phyloP scores from a whole-genome alignment of 1,140 invertebrate genomes.

The Lucilia sericata region DNA sequence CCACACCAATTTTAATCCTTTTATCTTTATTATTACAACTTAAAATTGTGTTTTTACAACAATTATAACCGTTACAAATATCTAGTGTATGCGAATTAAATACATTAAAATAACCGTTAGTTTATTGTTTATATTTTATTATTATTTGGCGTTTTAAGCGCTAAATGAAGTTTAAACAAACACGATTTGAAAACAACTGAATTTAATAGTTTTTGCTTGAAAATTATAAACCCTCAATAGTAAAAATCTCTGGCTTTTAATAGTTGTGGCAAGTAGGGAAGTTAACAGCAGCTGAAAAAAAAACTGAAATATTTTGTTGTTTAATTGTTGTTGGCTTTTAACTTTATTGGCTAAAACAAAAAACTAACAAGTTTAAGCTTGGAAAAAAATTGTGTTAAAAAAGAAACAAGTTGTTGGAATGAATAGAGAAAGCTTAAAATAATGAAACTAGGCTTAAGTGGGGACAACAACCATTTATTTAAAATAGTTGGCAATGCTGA shows the following conservation, averaged over 20 bases:
- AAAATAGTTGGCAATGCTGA: constrained; percentile 4
- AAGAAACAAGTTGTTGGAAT: neutral
- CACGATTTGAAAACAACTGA: constrained; percentile 61
- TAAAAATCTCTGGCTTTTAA: neutral
- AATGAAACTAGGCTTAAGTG: neutral
- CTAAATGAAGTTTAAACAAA: constrained; percentile 55
- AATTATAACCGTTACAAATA: neutral
- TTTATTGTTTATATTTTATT: neutral
- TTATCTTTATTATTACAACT: neutral
- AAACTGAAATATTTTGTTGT: neutral
- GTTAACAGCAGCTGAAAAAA: neutral
- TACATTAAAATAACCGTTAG: neutral
- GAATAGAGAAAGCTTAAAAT: neutral
- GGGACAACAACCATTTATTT: neutral
- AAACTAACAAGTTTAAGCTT: neutral
- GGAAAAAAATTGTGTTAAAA: neutral
- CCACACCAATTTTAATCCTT: neutral
- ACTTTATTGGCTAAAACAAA: neutral
- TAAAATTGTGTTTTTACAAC: neutral
- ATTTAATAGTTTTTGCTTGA: constrained; percentile 42
- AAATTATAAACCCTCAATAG: constrained; percentile 24
- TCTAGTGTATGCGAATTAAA: neutral
- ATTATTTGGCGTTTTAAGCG: neutral
- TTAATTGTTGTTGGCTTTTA: neutral
- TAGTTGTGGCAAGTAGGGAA: constrained; percentile 28